Evolutionary conservation across 2,888 invertebrate genomes (phyloP).

Genomic region (Idaea dimidiata): DNA sequence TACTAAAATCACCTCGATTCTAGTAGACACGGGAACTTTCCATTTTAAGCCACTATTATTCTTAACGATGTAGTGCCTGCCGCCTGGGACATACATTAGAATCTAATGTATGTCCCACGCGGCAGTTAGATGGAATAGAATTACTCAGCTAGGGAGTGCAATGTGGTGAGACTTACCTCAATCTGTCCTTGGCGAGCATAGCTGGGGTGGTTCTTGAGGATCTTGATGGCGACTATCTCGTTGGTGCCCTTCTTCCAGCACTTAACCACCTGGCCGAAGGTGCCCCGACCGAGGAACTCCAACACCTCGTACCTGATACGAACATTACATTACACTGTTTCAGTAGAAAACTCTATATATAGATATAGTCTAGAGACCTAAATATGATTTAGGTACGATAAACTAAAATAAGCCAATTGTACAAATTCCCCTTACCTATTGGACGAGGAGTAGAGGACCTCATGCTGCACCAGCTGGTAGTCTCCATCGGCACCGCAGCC

Average conservation of each 20-base stretch:
- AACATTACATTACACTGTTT: background rate
- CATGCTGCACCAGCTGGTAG: slow-evolving; percentile 99
- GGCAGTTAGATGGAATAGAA: background rate
- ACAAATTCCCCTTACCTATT: slow-evolving; percentile 85
- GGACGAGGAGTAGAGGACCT: slow-evolving; percentile 97
- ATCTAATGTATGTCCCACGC: too few species aligned
- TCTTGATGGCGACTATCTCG: slow-evolving; percentile 99
- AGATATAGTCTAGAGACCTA: too few species aligned
- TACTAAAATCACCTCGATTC: too few species aligned
- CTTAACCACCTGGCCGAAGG: slow-evolving; percentile 99
- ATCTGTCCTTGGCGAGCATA: slow-evolving; percentile 99
- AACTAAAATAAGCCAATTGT: background rate
- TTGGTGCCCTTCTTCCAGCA: slow-evolving; percentile 99
- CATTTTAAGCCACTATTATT: too few species aligned
- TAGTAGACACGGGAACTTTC: too few species aligned
- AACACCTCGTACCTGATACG: slow-evolving; percentile 87
- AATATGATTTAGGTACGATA: background rate
- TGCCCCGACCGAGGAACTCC: slow-evolving; percentile 99
- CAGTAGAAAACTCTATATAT: too few species aligned
- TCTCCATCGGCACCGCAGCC: slow-evolving; percentile 96
- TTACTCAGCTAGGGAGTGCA: background rate
- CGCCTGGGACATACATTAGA: too few species aligned
- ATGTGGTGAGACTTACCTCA: too few species aligned
- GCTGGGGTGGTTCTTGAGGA: slow-evolving; percentile 99
- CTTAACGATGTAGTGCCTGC: too few species aligned